Evolutionary conservation across 2,797 vertebrate genomes (phyloP), one percentile per base, ranked within the genome.

Genomic region (Pyrocephalus nanus): DNA sequence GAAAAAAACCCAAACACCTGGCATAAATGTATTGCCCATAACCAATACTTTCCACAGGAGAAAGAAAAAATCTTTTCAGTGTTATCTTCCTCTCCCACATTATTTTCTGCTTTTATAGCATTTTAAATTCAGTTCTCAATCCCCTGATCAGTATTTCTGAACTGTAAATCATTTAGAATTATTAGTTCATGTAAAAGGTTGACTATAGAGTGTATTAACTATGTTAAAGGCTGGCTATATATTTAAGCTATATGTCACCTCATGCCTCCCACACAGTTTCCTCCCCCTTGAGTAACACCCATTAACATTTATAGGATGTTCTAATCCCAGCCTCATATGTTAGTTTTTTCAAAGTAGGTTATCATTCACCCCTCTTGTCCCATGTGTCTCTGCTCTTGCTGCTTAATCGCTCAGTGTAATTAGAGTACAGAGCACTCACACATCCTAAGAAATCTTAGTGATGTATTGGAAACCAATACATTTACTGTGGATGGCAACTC

Each of bases 271-370:
- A 82, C 86, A 85, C 43, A 82, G 60, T 47, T 67, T 90, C 45
- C 54, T 88, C 74, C 77, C 38, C 47, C 71, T 70, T 51, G 67
- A 90, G 83, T 67, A 92, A 94, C 77, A 91, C 50, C 85, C 88
- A 92, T 92, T 96, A 95, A 92, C 88, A 89, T 96, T 96, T 89
- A 94, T 76, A 94, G 90, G 57, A 88, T 92, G 77, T 87, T 88
- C 83, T 81, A 91, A 95, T 86, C 45, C 64, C 45, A 95, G 51
- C 23, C 71, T 94, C 60, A 65, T 67, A 78, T 78, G 71, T 90
- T 87, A 50, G 23, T 57, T 96, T 96, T 95, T 81, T 42, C 65
- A 42, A 87, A 92, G 86, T 54, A 93, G 88, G 88, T 77, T 92
- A 94, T 92, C 91, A 89, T 93, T 95, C 90, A 95, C 65, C 50